A percentile compares a stretch with the other conserved stretches of the same genome.
Evolutionary conservation across 2,888 invertebrate species (phyloP).

Genomic region (Hirtodrosophila trivittata): DNA sequence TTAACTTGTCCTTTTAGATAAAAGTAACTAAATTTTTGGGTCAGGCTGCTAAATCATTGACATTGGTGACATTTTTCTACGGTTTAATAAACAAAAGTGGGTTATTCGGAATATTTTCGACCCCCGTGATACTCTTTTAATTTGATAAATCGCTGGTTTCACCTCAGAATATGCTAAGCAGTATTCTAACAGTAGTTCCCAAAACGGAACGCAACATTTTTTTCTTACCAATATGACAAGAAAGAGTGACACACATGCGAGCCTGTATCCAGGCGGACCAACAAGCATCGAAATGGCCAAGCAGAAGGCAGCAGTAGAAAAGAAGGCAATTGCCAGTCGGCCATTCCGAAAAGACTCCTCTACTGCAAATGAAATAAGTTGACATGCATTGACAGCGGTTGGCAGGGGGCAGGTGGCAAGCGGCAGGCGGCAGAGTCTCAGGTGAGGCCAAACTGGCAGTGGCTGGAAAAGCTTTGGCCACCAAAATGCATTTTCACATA

Average conservation of each 20-base stretch:
- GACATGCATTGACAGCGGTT: constrained; percentile 69
- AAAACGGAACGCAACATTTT: constrained; percentile 39
- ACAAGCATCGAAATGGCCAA: constrained; percentile 38
- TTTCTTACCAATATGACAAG: constrained; percentile 60
- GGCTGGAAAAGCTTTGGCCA: constrained; percentile 56
- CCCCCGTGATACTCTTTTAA: neutral
- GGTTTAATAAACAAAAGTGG: no score
- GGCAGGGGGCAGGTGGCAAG: constrained; percentile 22
- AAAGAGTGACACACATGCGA: constrained; percentile 50
- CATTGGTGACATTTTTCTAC: no score
- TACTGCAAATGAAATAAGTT: constrained; percentile 68
- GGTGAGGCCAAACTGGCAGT: constrained; percentile 42
- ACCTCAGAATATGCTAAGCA: constrained; percentile 16
- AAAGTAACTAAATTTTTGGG: no score
- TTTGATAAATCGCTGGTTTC: constrained; percentile 41
- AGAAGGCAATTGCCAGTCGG: constrained; percentile 43
- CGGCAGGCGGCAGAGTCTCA: constrained; percentile 16
- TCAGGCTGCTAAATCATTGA: no score
- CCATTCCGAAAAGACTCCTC: constrained; percentile 17
- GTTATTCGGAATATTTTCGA: no score
- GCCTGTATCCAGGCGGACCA: constrained; percentile 36
- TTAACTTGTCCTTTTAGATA: no score
- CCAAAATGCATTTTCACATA: constrained; percentile 76
- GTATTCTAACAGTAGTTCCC: constrained; percentile 46
- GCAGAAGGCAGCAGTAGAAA: constrained; percentile 9